Evolutionary conservation across 2,888 invertebrate genomes (phyloP).

Genomic region (Nycteola revayana): DNA sequence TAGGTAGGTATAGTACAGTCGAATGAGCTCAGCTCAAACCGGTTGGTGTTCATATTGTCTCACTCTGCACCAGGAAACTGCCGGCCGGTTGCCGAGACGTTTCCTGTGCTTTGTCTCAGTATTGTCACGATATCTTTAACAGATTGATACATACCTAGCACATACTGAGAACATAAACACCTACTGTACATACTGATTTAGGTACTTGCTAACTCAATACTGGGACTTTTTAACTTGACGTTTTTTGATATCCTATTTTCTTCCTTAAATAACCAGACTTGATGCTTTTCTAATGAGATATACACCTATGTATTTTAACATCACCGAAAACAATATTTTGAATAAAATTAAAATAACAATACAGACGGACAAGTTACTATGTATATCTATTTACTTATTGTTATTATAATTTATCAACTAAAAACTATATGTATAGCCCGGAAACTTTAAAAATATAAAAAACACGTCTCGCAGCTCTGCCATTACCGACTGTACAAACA

Average conservation of each 20-base stretch:
- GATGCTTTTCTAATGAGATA: no score
- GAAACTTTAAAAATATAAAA: constrained; percentile 35
- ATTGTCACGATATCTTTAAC: constrained; percentile 47
- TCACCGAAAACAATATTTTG: neutral
- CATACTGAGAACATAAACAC: no score
- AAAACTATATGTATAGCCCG: constrained; percentile 20
- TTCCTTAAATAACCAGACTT: no score
- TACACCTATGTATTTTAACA: no score
- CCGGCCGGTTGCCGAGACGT: constrained; percentile 64
- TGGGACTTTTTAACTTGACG: no score
- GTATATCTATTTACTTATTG: neutral
- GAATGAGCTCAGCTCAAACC: constrained; percentile 70
- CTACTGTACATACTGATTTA: no score
- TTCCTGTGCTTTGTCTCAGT: constrained; percentile 74
- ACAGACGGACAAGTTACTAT: no score
- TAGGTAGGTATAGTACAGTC: constrained; percentile 39
- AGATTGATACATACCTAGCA: constrained; percentile 15
- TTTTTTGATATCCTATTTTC: no score
- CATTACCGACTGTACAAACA: constrained; percentile 62
- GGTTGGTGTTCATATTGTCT: constrained; percentile 76
- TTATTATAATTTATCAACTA: constrained; percentile 12
- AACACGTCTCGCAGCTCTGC: constrained; percentile 44
- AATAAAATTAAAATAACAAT: no score
- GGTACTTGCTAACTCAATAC: no score
- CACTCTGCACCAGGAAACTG: constrained; percentile 75